These are phyloP conservation scores for Plectrocnemia conspersa DNA, from an alignment of 1,140 invertebrate genomes.

Conservation along the genomic window DNA sequence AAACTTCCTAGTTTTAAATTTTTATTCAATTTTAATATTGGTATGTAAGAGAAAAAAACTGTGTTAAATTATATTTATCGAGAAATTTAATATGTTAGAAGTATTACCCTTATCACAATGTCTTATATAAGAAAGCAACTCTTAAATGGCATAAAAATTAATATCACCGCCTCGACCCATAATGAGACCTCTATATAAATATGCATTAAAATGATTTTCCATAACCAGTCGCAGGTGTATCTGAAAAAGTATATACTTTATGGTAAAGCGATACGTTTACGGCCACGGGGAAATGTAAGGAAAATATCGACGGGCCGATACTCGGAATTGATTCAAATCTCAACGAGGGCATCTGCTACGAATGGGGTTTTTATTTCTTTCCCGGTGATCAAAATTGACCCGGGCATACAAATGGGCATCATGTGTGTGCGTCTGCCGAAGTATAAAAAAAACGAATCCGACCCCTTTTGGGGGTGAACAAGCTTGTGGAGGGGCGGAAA, in stretches of 20 bases:
- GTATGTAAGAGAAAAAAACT: too few species aligned
- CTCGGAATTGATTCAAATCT: constrained; percentile 30
- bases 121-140: too few species aligned
- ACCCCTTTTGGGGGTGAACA: background rate
- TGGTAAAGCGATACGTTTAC: constrained; percentile 29
- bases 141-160: too few species aligned
- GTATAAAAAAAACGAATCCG: constrained; percentile 6
- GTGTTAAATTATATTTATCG: too few species aligned
- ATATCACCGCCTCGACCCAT: too few species aligned
- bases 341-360: constrained; percentile 21
- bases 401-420: constrained; percentile 27
- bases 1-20: too few species aligned
- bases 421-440: constrained; percentile 4
- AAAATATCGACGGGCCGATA: constrained; percentile 8
- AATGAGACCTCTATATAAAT: too few species aligned
- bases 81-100: too few species aligned
- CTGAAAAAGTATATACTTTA: constrained; percentile 28
- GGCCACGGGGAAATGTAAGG: constrained; percentile 16
- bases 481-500: background rate
- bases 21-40: too few species aligned
- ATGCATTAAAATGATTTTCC: constrained; percentile 18
- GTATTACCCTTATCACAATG: too few species aligned
- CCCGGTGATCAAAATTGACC: constrained; percentile 29
- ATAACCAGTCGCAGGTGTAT: constrained; percentile 20
- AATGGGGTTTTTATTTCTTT: constrained; percentile 27